Conservation (phyloP, 2,888 invertebrate species). For the Cantharis lateralis region DNA sequence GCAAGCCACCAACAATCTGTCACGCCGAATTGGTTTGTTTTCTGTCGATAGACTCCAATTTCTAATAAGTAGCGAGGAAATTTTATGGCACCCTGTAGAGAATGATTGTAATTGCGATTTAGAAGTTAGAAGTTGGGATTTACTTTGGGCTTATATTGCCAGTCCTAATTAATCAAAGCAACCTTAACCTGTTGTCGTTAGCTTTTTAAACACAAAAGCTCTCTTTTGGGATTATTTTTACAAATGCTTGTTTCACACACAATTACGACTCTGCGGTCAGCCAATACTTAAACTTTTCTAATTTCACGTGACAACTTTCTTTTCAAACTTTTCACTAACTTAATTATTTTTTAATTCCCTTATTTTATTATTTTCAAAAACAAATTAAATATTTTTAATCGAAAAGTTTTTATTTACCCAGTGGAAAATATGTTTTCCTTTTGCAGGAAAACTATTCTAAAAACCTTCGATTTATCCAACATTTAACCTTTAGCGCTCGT, state of each 20-base stretch:
- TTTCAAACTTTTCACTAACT: not conserved
- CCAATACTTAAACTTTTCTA: slow-evolving; percentile 6
- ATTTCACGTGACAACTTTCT: not conserved
- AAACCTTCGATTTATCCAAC: not conserved
- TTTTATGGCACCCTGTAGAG: slow-evolving; percentile 22
- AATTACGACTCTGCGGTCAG: slow-evolving; percentile 9
- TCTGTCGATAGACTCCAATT: slow-evolving; percentile 19
- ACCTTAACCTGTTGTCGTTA: slow-evolving; percentile 22
- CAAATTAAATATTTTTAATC: not conserved
- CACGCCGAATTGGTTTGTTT: slow-evolving; percentile 15
- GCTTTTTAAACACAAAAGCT: slow-evolving; percentile 13
- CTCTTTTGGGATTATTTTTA: slow-evolving; percentile 13
- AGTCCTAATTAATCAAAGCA: slow-evolving; percentile 21
- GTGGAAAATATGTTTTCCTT: not conserved
- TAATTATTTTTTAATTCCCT: not conserved
- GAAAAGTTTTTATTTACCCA: not conserved
- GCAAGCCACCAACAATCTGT: slow-evolving; percentile 18
- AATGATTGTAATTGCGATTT: slow-evolving; percentile 25
- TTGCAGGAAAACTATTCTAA: not conserved
- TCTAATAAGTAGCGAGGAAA: slow-evolving; percentile 15
- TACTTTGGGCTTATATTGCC: slow-evolving; percentile 14
- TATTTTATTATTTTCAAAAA: not conserved
- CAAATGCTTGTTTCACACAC: slow-evolving; percentile 22
- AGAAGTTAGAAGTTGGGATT: slow-evolving; percentile 24
- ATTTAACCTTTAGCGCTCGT: not conserved